Evolutionary conservation across 2,888 invertebrate species (phyloP).

Genomic region (Hypercompe scribonia): DNA sequence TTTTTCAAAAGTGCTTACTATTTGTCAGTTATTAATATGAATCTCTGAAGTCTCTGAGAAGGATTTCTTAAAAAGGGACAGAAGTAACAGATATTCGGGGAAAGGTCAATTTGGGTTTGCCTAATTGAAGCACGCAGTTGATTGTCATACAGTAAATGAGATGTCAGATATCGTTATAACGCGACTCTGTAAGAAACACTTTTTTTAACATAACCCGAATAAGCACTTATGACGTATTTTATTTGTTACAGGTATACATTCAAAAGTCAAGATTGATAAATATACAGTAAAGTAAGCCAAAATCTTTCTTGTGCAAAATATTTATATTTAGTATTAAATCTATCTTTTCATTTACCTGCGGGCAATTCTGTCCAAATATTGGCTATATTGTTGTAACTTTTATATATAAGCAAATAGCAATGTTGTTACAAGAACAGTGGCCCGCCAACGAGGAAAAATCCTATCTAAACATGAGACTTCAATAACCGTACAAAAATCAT

Average conservation of each 20-base stretch:
- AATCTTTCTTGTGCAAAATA: neutral
- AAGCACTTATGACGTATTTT: neutral
- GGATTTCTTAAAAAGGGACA: too few relatives aligned
- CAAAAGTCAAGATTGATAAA: neutral
- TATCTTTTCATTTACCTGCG: slow-evolving; percentile 2
- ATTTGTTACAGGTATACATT: slow-evolving; percentile 41
- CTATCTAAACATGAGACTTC: slow-evolving; percentile 21
- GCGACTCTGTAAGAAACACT: too few relatives aligned
- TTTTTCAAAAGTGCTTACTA: too few relatives aligned
- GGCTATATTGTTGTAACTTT: slow-evolving; percentile 3
- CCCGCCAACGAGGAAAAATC: slow-evolving; percentile 15
- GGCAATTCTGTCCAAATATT: neutral
- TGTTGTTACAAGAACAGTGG: slow-evolving; percentile 8
- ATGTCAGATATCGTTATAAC: too few relatives aligned
- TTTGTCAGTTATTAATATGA: too few relatives aligned
- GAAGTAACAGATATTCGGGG: too few relatives aligned
- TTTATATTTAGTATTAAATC: slow-evolving; percentile 1
- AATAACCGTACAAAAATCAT: slow-evolving; percentile 35
- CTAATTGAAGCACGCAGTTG: too few relatives aligned
- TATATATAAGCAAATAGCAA: slow-evolving; percentile 14
- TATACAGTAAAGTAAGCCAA: slow-evolving; percentile 5
- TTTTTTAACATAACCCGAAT: too few relatives aligned
- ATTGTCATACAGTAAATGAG: too few relatives aligned
- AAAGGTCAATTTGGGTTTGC: too few relatives aligned
- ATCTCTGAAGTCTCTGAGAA: too few relatives aligned